Base-by-base conservation (phyloP, 1,140 invertebrate species). In the Trachymyrmex cornetzi region DNA sequence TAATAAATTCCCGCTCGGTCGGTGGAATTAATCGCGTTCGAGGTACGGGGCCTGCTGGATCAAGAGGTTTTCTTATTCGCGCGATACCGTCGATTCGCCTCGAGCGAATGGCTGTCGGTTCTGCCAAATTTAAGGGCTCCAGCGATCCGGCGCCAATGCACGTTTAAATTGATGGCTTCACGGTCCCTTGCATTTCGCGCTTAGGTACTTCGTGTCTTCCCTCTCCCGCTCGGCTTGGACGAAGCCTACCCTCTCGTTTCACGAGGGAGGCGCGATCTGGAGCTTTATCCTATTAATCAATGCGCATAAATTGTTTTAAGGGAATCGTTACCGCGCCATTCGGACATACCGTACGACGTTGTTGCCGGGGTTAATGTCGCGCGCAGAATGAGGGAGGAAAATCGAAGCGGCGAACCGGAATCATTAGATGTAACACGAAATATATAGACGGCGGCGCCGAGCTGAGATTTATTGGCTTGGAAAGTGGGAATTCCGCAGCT, bases 301-400 rank as follows among this genome's bases (percentile, higher is more conserved):
- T 91, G 90, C 90, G 90, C 90, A 91, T 91, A 91, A 91, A 91
- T 91, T 91, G 90, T 91, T 90, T 91, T 91, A 91, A 91, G 89
- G 85, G 89, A 90, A 91, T 90, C 90, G 90, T 91, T 91, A 89
- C 90, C 79, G 89, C 66, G 90, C 87, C 89, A 84, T 86, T 91
- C 89, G 75, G 87, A 87, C 89, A 48, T 74, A 48, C 79, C 71
- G 72, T 82, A 72, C 89, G 89, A 82, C 80, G 81, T 77, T 72
- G 88, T 86, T 87, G 88, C 11, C 72, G 63, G 87, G 89, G 86
- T 91, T 91, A 91, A 91, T 90, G 89, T 90, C 90, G 90, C 89
- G 82, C 86, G 71, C 50, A 50, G 81, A 84, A 88, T 80, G 72
- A 87, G 89, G 64, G 89, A 63, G 77, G 38, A 75, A 84, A 86